phyloP scores from a whole-genome alignment of 2,797 vertebrate genomes.

The Sebastes oblongus region DNA sequence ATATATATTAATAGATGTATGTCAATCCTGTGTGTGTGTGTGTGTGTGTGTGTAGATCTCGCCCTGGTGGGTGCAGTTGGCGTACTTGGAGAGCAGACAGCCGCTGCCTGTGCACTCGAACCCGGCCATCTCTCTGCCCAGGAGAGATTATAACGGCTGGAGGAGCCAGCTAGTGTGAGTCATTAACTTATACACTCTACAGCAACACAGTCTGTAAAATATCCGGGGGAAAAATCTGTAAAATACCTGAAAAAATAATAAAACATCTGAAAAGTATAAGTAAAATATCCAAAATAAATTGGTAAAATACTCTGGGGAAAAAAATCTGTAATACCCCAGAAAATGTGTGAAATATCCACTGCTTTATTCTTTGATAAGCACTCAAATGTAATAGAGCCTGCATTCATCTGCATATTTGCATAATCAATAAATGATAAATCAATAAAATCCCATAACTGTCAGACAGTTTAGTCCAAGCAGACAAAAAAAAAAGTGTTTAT shows the following conservation, averaged over 20 bases:
- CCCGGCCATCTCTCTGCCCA: conserved; percentile 86
- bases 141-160: conserved; percentile 85
- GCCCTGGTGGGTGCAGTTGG: conserved; percentile 86
- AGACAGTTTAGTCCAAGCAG: not conserved
- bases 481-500: not conserved
- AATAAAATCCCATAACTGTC: not conserved
- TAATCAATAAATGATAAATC: not conserved
- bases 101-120: conserved; percentile 85
- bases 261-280: no score
- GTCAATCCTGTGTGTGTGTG: not conserved
- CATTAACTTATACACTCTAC: not conserved
- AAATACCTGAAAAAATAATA: no score
- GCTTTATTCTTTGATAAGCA: not conserved
- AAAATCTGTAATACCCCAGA: no score
- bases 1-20: not conserved
- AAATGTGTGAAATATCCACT: not conserved
- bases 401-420: not conserved
- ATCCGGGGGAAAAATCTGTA: not conserved
- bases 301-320: not conserved
- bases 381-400: not conserved
- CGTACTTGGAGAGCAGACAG: conserved; percentile 83
- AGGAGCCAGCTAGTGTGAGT: conserved; percentile 87
- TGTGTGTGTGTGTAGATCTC: conserved; percentile 71
- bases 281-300: no score
- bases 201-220: not conserved